phyloP scores from a whole-genome alignment of 2,797 vertebrate species.

The Mallotus villosus region DNA sequence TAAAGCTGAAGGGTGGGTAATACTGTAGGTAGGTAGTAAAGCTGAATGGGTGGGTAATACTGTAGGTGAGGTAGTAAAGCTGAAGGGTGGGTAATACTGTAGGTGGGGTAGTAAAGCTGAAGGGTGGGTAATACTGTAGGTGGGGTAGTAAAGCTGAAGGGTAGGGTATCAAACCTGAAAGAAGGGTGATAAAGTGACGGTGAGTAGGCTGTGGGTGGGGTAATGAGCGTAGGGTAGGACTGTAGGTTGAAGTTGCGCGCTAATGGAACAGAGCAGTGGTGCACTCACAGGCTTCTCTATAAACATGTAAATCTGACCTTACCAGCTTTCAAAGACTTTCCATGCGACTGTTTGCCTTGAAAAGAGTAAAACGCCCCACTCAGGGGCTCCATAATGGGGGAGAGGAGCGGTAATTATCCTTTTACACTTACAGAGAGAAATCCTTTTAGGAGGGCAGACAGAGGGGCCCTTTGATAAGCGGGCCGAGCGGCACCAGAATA shows the following conservation, averaged over 20 bases:
- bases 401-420: constrained; percentile 54
- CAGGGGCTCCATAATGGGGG: constrained; percentile 26
- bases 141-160: neutral
- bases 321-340: constrained; percentile 69
- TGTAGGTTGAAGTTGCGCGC: neutral
- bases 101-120: no score
- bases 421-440: constrained; percentile 60
- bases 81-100: no score
- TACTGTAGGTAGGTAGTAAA: no score
- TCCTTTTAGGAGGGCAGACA: constrained; percentile 55
- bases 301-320: constrained; percentile 80
- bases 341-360: constrained; percentile 44
- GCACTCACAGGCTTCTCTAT: constrained; percentile 48
- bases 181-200: neutral
- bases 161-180: neutral
- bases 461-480: constrained; percentile 53
- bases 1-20: no score
- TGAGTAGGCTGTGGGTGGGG: neutral
- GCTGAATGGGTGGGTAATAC: no score
- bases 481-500: constrained; percentile 46
- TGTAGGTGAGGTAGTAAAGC: no score
- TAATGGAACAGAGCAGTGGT: neutral
- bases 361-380: constrained; percentile 43
- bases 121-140: no score
- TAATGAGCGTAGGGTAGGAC: neutral